phyloP scores from a whole-genome alignment of 2,888 invertebrate species.

The Ochropleura leucogaster region DNA sequence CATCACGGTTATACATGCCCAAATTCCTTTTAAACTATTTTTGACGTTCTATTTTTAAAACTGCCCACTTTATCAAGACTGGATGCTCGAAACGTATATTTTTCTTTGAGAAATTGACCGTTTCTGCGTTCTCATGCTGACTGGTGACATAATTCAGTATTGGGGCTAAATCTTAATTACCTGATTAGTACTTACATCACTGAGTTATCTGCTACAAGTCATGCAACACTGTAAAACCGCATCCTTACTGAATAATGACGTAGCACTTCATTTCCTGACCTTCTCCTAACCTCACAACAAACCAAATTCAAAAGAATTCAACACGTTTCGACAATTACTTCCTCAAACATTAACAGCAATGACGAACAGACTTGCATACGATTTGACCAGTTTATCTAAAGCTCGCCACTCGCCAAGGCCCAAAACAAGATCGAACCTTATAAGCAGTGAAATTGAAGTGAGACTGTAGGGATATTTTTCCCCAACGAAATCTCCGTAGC shows the following conservation, averaged over 20 bases:
- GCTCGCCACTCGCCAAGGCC: constrained; percentile 15
- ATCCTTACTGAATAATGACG: constrained; percentile 24
- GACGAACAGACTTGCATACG: constrained; percentile 18
- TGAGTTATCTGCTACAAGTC: constrained; percentile 1
- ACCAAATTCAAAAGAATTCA: constrained; percentile 38
- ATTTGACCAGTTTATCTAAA: constrained; percentile 13
- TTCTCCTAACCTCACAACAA: constrained; percentile 40
- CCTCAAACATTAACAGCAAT: constrained; percentile 52
- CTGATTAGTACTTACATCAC: constrained; percentile 14
- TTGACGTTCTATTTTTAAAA: constrained; percentile 28
- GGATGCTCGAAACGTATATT: not conserved
- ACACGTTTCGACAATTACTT: constrained; percentile 49
- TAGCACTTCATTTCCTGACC: constrained; percentile 32
- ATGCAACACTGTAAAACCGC: constrained; percentile 17
- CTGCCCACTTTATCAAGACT: not conserved
- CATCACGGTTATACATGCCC: constrained; percentile 34
- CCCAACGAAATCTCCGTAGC: not conserved
- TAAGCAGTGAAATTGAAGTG: not conserved
- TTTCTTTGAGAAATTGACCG: not conserved
- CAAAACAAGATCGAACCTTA: not conserved
- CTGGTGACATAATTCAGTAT: not conserved
- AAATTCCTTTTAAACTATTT: constrained; percentile 12
- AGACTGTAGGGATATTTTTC: constrained; percentile 3
- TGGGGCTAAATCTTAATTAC: constrained; percentile 1
- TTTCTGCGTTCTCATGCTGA: not conserved